Base-by-base conservation (phyloP, 2,888 invertebrate genomes). In the Meganola albula region DNA sequence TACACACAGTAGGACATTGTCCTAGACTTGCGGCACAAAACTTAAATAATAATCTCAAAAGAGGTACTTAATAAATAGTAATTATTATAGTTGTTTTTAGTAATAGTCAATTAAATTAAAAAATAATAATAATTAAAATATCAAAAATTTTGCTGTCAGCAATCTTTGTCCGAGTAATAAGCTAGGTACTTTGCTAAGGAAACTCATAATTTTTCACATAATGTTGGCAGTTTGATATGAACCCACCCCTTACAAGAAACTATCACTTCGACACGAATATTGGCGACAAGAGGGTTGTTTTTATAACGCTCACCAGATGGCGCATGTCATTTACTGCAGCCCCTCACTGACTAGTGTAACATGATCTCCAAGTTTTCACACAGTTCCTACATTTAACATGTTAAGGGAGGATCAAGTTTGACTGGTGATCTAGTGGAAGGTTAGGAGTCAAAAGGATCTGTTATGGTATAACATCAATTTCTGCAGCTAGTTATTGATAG, bases 391-490 rank as follows among this genome's bases (percentile, higher is more conserved):
- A n/a, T 4, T 25, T 23, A 8, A 7, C 8, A 0, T 6, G 12
- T 22, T 27, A 33, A 31, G 36, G 43, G 51, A 37, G 52, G 63
- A 24, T 60, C 60, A 38, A n/a, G 10, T 10, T 48, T 54, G 9
- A 33, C 37, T 74, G 73, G 77, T 45, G 48, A 55, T 53, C 39
- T 42, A 48, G 49, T 43, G 32, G 53, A 60, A 79, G 82, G 80
- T 80, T 78, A 78, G 73, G 66, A 78, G 80, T 78, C 78, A 82
- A 82, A 77, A 61, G 68, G 70, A 79, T 82, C 74, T 53, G 77
- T 64, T 70, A 55, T 64, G 66, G 65, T 58, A 67, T 75, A 74
- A 75, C 72, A 74, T 75, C 77, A 73, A 80, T 82, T 65, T 61
- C 60, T 51, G 58, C 57, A 48, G 50, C 43, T 41, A 60, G 68